Evolutionary conservation across 2,888 invertebrate genomes (phyloP).

Genomic region (Antitype chi): DNA sequence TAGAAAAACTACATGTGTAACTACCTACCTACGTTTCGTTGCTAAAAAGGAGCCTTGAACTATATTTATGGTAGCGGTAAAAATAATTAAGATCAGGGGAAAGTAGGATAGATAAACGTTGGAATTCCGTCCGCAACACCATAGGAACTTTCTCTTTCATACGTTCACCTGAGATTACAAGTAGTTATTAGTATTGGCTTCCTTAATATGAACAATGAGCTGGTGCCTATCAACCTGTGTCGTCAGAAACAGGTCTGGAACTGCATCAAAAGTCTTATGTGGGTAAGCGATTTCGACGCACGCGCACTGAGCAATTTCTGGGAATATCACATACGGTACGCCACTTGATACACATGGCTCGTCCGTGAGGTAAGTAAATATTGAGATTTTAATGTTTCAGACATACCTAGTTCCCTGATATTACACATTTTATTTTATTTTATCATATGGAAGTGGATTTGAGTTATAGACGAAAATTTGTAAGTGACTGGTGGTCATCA

Average conservation of each 20-base stretch:
- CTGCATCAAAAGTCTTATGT: slow-evolving; percentile 3
- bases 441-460: not conserved
- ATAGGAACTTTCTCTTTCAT: slow-evolving; percentile 77
- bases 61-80: slow-evolving; percentile 38
- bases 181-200: slow-evolving; percentile 69
- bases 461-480: not conserved
- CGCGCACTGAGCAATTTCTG: slow-evolving; percentile 3
- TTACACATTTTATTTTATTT: not conserved
- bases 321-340: slow-evolving; percentile 1
- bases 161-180: slow-evolving; percentile 67
- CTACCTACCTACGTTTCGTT: slow-evolving; percentile 1
- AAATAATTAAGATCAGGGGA: slow-evolving; percentile 66
- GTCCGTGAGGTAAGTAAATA: not conserved
- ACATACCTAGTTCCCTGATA: not conserved
- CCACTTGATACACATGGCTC: slow-evolving; percentile 3
- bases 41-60: slow-evolving; percentile 45
- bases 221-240: not conserved
- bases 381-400: not conserved
- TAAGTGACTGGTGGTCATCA: not conserved
- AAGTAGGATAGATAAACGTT: slow-evolving; percentile 75
- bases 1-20: slow-evolving; percentile 19
- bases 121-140: slow-evolving; percentile 71
- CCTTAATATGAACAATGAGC: slow-evolving; percentile 46
- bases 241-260: not conserved
- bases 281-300: slow-evolving; percentile 9